Conservation (phyloP, 2,797 vertebrate species). For the Petrocephalus sullivani region DNA sequence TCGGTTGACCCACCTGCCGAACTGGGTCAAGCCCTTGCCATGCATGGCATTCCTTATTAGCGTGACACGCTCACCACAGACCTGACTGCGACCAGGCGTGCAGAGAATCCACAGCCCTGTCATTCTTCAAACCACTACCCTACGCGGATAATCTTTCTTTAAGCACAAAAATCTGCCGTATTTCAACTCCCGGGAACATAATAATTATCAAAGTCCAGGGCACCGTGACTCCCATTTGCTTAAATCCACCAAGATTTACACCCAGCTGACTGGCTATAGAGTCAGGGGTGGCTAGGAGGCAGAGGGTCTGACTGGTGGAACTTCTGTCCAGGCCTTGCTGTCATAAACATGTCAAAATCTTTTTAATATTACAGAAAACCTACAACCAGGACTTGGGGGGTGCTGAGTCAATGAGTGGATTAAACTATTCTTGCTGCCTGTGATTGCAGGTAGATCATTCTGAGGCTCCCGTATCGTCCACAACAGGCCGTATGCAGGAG, state of each 20-base stretch:
- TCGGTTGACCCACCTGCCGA: background rate
- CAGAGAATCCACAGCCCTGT: background rate
- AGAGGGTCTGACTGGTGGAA: background rate
- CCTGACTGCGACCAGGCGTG: background rate
- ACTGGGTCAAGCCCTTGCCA: background rate
- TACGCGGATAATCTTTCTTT: background rate
- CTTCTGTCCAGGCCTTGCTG: background rate
- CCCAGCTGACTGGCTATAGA: background rate
- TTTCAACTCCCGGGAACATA: background rate
- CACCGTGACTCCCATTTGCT: background rate
- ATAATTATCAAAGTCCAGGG: slow-evolving; percentile 5
- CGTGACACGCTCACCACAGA: background rate
- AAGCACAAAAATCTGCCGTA: background rate
- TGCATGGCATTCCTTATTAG: background rate
- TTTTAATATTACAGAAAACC: background rate
- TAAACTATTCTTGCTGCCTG: background rate
- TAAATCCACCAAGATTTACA: background rate
- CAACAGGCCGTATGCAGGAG: background rate
- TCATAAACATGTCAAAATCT: background rate
- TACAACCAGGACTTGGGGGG: background rate
- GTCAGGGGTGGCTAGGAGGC: background rate
- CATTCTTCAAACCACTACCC: background rate
- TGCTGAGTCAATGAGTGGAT: background rate
- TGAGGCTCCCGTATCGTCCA: background rate
- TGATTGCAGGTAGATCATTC: background rate